A percentile compares a stretch with the other conserved stretches of the same genome.
phyloP scores from a whole-genome alignment of 2,113 vertebrate species.

The Porphyrio hochstetteri region DNA sequence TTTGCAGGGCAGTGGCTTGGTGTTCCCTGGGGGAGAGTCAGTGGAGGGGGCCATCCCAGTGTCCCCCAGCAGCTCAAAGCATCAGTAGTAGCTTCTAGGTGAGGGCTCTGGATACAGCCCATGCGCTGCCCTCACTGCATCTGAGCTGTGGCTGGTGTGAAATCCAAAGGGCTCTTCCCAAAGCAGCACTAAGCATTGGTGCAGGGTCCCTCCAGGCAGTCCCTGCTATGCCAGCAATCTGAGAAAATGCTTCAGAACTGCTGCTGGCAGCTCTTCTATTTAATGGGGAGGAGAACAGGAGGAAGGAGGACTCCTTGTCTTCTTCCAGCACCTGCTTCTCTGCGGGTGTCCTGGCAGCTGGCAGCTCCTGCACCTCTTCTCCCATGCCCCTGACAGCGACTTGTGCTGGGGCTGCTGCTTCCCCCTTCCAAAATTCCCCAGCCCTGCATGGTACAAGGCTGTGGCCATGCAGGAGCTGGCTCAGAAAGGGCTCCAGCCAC shows the following conservation, averaged over 20 bases:
- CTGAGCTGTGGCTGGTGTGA: background rate
- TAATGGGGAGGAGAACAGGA: background rate
- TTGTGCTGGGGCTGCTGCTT: background rate
- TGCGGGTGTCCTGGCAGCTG: accelerated
- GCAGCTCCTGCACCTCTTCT: background rate
- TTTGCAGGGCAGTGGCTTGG: background rate
- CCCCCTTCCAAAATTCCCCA: accelerated
- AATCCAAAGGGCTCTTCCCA: background rate
- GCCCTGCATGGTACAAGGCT: background rate
- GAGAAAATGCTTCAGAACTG: background rate
- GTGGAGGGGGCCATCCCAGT: background rate
- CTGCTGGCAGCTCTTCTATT: background rate
- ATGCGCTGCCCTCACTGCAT: background rate
- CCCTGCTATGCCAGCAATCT: background rate
- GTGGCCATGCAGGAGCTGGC: background rate
- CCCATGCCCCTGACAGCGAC: accelerated
- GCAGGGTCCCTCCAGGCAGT: background rate
- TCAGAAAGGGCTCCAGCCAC: background rate
- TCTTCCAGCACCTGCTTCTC: background rate
- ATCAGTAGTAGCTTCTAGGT: background rate
- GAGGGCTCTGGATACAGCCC: background rate
- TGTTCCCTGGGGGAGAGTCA: background rate
- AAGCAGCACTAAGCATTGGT: background rate
- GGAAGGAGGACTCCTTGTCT: background rate
- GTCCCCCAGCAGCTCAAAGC: background rate